Evolutionary conservation across 2,113 vertebrate species (phyloP).

Genomic region (Sinocyclocheilus maitianheensis): DNA sequence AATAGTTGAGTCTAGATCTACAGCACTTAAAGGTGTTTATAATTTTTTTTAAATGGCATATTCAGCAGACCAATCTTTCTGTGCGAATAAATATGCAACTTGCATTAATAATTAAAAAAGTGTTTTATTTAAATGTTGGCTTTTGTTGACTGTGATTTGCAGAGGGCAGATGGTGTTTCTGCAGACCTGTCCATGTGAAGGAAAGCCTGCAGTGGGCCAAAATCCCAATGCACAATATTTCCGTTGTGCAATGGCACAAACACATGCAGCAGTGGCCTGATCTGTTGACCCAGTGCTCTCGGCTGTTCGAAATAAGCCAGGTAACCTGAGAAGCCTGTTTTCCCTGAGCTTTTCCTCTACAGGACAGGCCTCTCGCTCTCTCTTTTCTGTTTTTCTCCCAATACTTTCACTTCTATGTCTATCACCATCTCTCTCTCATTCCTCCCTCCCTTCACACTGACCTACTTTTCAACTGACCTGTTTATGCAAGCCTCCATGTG

Average conservation of each 20-base stretch:
- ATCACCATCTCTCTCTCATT: slow-evolving; percentile 19
- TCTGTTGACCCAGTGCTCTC: slow-evolving; percentile 53
- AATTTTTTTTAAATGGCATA: background rate
- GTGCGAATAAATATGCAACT: background rate
- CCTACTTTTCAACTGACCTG: slow-evolving; percentile 78
- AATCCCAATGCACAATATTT: background rate
- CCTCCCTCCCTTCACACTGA: slow-evolving; percentile 59
- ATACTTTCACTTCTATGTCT: slow-evolving; percentile 17
- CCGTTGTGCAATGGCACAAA: background rate
- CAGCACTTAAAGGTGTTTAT: background rate
- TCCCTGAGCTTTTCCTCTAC: slow-evolving; percentile 53
- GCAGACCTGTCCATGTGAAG: background rate
- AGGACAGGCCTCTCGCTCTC: slow-evolving; percentile 20
- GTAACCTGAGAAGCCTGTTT: slow-evolving; percentile 64
- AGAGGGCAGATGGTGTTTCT: background rate
- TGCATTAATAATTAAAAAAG: background rate
- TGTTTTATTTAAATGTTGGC: background rate
- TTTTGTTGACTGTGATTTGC: background rate
- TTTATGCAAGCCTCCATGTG: slow-evolving; percentile 64
- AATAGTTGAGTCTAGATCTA: background rate
- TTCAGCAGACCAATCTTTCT: background rate
- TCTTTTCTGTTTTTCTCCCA: slow-evolving; percentile 40
- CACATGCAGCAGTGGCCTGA: slow-evolving; percentile 34
- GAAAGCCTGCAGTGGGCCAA: slow-evolving; percentile 8
- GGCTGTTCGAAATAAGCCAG: slow-evolving; percentile 54